Conservation (phyloP, 2,113 vertebrate genomes). For the Ammodytes marinus region DNA sequence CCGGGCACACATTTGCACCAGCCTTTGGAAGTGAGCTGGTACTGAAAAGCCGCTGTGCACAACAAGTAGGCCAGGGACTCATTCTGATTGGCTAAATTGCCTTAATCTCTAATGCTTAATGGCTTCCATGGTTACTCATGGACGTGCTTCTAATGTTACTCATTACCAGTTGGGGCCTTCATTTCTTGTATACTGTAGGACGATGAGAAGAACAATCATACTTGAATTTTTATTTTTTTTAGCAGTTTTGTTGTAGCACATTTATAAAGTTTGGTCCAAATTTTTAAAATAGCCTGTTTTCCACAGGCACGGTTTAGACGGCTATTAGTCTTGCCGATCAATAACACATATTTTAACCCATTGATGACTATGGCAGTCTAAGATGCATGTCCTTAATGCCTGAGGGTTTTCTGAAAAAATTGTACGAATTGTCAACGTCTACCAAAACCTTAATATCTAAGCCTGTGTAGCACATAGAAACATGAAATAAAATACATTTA, state of each 20-base stretch:
- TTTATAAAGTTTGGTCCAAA: background rate
- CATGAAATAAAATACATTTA: too few species aligned
- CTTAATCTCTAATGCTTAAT: conserved; percentile 47
- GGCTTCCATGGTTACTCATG: conserved; percentile 27
- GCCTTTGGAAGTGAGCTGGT: conserved; percentile 30
- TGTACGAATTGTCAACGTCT: too few species aligned
- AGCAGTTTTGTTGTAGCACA: background rate
- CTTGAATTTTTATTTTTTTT: background rate
- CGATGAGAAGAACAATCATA: background rate
- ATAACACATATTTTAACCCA: too few species aligned
- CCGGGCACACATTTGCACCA: conserved; percentile 61
- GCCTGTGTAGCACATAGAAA: too few species aligned
- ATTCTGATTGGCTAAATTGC: conserved; percentile 45
- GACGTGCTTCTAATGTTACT: conserved; percentile 35
- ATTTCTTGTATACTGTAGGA: background rate
- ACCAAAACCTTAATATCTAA: too few species aligned
- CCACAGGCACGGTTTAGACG: background rate
- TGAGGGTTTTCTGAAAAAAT: too few species aligned
- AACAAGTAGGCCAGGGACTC: conserved; percentile 33
- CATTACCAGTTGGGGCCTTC: conserved; percentile 18
- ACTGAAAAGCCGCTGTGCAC: conserved; percentile 36
- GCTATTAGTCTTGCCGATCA: background rate
- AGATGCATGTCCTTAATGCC: too few species aligned
- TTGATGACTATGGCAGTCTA: too few species aligned
- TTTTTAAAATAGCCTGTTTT: background rate